Base-by-base conservation (phyloP, 2,113 vertebrate species). In the Channa argus region DNA sequence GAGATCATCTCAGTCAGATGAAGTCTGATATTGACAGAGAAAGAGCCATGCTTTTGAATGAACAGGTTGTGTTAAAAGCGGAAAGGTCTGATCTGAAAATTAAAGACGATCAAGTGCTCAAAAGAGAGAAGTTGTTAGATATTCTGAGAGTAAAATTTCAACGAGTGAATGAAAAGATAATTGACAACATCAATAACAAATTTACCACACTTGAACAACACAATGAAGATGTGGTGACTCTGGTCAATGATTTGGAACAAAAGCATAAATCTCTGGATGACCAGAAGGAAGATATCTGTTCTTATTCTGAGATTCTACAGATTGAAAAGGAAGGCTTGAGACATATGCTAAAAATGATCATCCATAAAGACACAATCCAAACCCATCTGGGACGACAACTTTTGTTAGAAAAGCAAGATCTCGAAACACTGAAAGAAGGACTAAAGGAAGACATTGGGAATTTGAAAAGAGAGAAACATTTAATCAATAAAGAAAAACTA, bases 101-200 rank as follows among this genome's bases (percentile, higher is more conserved):
- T 5, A 77, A n/a, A 74, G 49, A 82, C 24, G 37, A 72, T 43
- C n/a, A 76, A 2, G n/a, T 62, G 9, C 33, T 51, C 6, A 45
- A n/a, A n/a, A 34, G 62, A 51, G 0, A 59, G 67, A 44, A 9
- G 24, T 24, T 8, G 2, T 1, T 82, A 0, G 12, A 63, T 34
- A 12, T 12, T 10, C 10, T 76, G 41, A 86, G 3, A n/a, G 50
- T 1, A 1, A 58, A 43, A 51, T 3, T 54, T 6, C 36, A 53
- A 43, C 15, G 14, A 14, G 5, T 39, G 3, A 74, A 49, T 6
- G 49, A 60, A 14, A 72, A 2, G 33, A 70, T 9, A 11, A 1
- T 2, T 4, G 43, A 63, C 11, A n/a, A 56, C 2, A 74, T 74
- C 0, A 52, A 56, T 6, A 33, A 45, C 3, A 77, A 80, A 46